A percentile compares a stretch with the other conserved stretches of the same genome.
phyloP scores from a whole-genome alignment of 2,797 vertebrate species.

The Sebastes ruberrimus region DNA sequence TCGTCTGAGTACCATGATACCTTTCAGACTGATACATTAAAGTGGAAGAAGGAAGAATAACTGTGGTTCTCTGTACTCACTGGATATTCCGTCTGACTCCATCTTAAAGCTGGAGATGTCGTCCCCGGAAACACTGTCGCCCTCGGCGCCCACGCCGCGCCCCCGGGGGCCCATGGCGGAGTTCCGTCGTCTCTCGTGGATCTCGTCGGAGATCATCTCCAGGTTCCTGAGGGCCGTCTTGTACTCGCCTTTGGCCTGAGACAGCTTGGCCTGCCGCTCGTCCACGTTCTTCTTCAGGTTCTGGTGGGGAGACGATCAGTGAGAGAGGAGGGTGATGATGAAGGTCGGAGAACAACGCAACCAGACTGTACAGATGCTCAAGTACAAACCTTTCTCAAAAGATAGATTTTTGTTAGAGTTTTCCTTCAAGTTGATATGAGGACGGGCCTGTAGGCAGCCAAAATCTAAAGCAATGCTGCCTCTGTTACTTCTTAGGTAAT shows the following conservation, averaged over 20 bases:
- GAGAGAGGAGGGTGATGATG: not conserved
- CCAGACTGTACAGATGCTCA: not conserved
- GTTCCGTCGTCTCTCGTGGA: constrained; percentile 90
- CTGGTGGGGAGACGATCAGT: constrained; percentile 62
- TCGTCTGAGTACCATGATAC: too few relatives aligned
- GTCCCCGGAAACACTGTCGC: constrained; percentile 81
- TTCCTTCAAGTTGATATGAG: not conserved
- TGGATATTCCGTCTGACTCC: constrained; percentile 88
- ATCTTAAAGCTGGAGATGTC: constrained; percentile 83
- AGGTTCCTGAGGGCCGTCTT: constrained; percentile 93
- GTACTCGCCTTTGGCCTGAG: constrained; percentile 91
- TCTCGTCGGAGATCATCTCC: constrained; percentile 97
- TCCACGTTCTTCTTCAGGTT: constrained; percentile 96
- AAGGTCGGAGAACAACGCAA: not conserved
- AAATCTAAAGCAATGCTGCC: not conserved
- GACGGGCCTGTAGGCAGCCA: not conserved
- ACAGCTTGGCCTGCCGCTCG: constrained; percentile 91
- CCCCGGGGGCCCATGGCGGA: constrained; percentile 90
- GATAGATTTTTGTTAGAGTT: not conserved
- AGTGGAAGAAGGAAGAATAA: too few relatives aligned
- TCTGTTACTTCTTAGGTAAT: not conserved
- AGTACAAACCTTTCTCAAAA: not conserved
- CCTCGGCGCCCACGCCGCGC: constrained; percentile 91
- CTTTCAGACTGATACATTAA: too few relatives aligned
- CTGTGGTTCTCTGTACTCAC: constrained; percentile 80